Evolutionary conservation across 2,888 invertebrate species (phyloP), one percentile per base, ranked within the genome.

Genomic region (Pachliopta kotzebuea): DNA sequence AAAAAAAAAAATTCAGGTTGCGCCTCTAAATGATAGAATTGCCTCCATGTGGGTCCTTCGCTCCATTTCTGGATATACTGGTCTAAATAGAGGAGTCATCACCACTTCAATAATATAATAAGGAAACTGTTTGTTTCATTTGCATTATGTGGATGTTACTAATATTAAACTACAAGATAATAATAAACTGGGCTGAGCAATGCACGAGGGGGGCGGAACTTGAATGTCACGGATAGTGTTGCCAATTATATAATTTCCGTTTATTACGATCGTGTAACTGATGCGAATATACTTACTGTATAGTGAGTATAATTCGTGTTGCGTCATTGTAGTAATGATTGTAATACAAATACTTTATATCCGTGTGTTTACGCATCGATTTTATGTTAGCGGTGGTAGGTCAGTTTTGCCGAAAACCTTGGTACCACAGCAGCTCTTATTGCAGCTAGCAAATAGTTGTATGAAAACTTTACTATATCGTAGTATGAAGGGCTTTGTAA

Each of bases 171-270:
- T 37, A 37, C 11, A 14, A 14, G n/a, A n/a, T 18, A 45, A 1
- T 45, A 45, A 45, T 45, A n/a, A n/a, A 45, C 45, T 45, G 45
- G 45, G 45, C 45, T n/a, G 45, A 45, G 45, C 7, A n/a, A 45
- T 45, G n/a, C 45, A 45, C 45, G 45, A n/a, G 18, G 45, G 11
- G 45, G 45, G 45, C 18, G 20, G 58, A 26, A 17, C 52, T 59
- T 52, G 20, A 58, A 50, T 49, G 58, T 26, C 58, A 58, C 23
- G 58, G 21, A 21, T 21, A 58, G 24, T 18, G 24, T 57, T 56
- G 20, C 37, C 37, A 57, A 49, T 57, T 26, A 49, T 49, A 49
- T 57, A 57, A 49, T 57, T 45, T 45, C 45, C 49, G 24, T 26
- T 49, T 7, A 49, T 57, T 49, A 24, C 26, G 9, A 57, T n/a